Evolutionary conservation across 30 jellyfish, hydroid and myxozoan species (phyloP).

Genomic region (Aurelia coerulea): DNA sequence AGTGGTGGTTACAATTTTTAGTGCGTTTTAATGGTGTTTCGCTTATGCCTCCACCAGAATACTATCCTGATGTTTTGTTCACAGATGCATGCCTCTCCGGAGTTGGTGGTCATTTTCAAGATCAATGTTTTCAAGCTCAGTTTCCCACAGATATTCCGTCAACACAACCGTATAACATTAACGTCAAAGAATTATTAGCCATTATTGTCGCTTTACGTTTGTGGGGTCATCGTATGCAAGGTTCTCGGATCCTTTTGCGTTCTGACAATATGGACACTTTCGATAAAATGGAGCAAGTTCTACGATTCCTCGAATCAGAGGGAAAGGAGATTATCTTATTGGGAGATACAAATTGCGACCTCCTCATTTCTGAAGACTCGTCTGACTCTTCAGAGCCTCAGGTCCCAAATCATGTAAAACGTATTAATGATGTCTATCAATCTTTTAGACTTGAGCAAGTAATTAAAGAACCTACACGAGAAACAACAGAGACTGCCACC

Average conservation of each 20-base stretch:
- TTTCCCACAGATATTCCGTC: not conserved
- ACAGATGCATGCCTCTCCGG: not conserved
- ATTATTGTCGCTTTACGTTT: not conserved
- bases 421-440: no score
- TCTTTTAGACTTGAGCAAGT: no score
- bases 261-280: not conserved
- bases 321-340: no score
- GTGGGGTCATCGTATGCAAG: not conserved
- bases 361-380: no score
- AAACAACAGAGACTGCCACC: no score
- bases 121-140: not conserved
- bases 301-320: no score
- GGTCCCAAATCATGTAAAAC: no score
- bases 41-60: not conserved
- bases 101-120: not conserved
- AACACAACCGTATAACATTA: not conserved
- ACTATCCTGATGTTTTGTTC: not conserved
- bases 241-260: not conserved
- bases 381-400: no score
- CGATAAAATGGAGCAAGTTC: no score
- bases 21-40: not conserved
- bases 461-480: no score
- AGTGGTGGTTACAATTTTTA: not conserved
- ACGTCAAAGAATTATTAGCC: not conserved
- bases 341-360: no score